These are phyloP conservation scores for Globicephala melas DNA, from an alignment of 2,113 vertebrate genomes.

Conservation along the genomic window DNA sequence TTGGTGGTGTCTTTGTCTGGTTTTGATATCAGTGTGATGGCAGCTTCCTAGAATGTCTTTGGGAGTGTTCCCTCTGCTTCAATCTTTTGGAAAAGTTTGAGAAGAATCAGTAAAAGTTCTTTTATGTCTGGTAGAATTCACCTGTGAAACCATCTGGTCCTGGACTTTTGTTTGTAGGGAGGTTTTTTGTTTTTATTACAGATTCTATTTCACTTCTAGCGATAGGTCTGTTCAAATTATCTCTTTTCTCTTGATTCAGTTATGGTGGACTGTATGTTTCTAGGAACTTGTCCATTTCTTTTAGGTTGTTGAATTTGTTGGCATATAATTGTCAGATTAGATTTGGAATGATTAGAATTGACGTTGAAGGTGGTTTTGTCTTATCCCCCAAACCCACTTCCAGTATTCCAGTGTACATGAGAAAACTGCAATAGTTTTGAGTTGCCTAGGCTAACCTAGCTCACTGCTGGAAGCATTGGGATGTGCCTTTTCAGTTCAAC, in stretches of 20 bases:
- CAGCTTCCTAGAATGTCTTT: background rate
- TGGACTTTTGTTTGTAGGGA: background rate
- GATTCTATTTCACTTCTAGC: background rate
- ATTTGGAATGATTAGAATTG: constrained; percentile 20
- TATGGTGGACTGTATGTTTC: background rate
- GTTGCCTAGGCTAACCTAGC: background rate
- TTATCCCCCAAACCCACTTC: background rate
- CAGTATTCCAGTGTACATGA: background rate
- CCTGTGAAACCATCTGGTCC: background rate
- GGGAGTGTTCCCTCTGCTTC: background rate
- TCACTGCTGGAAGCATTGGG: background rate
- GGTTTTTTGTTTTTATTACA: background rate
- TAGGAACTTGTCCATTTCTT: background rate
- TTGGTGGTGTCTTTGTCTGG: background rate
- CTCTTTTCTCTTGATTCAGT: background rate
- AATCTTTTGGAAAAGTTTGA: background rate
- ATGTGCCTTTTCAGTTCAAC: constrained; percentile 23
- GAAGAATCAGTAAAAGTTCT: background rate
- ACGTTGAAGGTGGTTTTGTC: background rate
- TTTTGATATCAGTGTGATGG: background rate
- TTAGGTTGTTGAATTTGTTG: background rate
- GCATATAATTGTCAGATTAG: background rate
- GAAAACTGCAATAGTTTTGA: background rate
- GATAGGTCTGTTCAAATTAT: background rate
- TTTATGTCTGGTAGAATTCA: background rate